Base-by-base conservation (phyloP, 2,113 vertebrate genomes). In the Sylvia atricapilla region DNA sequence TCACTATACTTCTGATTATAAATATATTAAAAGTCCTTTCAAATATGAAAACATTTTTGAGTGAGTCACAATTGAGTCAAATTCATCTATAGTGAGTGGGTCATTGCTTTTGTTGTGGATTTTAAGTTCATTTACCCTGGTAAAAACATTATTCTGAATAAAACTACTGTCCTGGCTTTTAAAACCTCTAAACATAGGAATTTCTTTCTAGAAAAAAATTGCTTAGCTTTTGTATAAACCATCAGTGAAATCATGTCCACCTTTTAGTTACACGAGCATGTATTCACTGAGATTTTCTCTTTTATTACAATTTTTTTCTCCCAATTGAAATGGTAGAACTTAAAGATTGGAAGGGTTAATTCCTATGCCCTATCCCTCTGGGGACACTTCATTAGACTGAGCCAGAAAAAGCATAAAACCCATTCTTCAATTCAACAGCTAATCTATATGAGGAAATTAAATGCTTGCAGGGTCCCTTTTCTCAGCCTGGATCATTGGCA, bases 361-460 rank as follows among this genome's bases (percentile, higher is more conserved):
- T 64, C 31, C 53, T 68, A 31, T 20, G 49, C 5, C 6, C 9
- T 50, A 0, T 43, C 23, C 39, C 43, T 84, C 19, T 47, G 24
- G 31, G 8, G 11, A n/a, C 30, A 44, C 17, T 79, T 68, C 41
- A 15, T 58, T 66, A 56, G 27, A 69, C 84, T 62, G 41, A 83
- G 31, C 11, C 53, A 87, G 49, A 44, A 52, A 47, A 90, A 68
- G 24, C 23, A 68, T 49, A 68, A 87, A 84, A 10, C n/a, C 59
- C 52, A 62, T 92, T 88, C 53, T 92, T 95, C 86, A 90, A 30
- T 55, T 88, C 62, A 88, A 69, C 75, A 86, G 44, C 52, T 86
- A 83, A 85, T 86, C 49, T 68, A 43, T 88, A 64, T 47, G 58
- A 63, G 62, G 44, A 83, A 92, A 94, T 88, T 47, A 88, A 72